phyloP scores from a whole-genome alignment of 2,113 vertebrate species.

The Pedionomus torquatus region DNA sequence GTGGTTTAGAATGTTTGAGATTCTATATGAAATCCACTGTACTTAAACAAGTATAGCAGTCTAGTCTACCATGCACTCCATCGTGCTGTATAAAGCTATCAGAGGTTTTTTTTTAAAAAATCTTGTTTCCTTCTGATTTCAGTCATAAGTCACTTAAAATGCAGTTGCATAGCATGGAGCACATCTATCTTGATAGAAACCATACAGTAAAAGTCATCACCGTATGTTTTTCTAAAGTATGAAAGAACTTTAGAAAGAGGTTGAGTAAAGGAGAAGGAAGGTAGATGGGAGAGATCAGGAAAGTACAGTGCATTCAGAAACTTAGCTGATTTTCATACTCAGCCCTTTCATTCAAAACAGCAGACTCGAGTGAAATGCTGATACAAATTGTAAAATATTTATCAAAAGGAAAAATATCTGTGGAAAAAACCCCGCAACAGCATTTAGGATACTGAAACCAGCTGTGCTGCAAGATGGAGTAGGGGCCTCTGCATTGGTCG shows the following conservation, averaged over 20 bases:
- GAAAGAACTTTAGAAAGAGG: not conserved
- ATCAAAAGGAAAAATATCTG: not conserved
- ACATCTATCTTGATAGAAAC: not conserved
- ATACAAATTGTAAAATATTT: not conserved
- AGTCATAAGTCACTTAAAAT: not conserved
- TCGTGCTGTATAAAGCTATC: not conserved
- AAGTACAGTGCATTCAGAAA: not conserved
- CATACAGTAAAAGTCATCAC: not conserved
- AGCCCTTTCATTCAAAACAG: not conserved
- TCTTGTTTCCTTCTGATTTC: not conserved
- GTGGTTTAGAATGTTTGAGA: not conserved
- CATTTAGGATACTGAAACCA: not conserved
- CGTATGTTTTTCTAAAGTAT: not conserved
- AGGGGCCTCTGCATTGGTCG: rapidly evolving
- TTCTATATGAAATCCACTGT: not conserved
- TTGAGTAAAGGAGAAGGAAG: not conserved
- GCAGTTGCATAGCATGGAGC: not conserved
- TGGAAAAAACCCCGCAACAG: not conserved
- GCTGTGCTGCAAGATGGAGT: not conserved
- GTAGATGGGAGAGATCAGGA: not conserved
- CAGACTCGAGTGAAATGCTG: not conserved
- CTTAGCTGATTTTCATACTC: not conserved
- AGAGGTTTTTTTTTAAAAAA: not conserved
- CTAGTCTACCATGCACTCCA: not conserved
- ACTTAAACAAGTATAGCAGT: not conserved